Percentiles rank a stretch among this genome's conserved stretches.
These are phyloP conservation scores for Echinops telfairi DNA, from an alignment of 2,113 vertebrate genomes.

Conservation along the genomic window DNA sequence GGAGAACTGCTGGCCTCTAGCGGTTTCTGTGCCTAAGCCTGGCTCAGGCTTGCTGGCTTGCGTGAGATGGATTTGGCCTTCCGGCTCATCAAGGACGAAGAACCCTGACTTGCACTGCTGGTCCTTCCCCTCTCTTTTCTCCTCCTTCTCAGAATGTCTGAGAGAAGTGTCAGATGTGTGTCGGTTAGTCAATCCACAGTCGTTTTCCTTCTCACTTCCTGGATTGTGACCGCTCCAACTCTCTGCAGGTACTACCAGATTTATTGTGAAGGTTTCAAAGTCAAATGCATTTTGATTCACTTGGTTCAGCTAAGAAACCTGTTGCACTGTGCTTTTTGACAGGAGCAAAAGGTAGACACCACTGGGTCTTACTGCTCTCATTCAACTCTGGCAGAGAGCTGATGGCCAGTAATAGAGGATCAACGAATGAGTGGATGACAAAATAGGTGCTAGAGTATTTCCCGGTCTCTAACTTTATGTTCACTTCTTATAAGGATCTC, in stretches of 20 bases:
- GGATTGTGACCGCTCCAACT: constrained; percentile 3
- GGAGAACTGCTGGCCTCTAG: neutral
- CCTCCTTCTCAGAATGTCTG: neutral
- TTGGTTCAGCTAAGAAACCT: constrained; percentile 57
- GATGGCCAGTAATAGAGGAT: neutral
- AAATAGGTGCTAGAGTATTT: neutral
- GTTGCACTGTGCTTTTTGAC: neutral
- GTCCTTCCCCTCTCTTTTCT: neutral
- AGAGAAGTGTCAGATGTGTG: constrained; percentile 1
- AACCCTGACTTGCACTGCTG: constrained; percentile 26
- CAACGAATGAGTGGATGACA: neutral
- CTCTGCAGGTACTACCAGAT: neutral
- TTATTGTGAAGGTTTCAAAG: constrained; percentile 64
- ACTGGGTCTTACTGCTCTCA: neutral
- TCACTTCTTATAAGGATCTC: neutral
- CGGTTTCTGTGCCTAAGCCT: neutral
- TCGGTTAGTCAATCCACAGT: constrained; percentile 23
- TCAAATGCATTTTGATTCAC: constrained; percentile 57
- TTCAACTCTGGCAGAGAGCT: neutral
- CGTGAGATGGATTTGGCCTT: constrained; percentile 12
- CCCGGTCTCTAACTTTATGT: neutral
- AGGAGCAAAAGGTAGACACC: neutral
- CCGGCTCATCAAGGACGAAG: neutral
- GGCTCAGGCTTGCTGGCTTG: neutral
- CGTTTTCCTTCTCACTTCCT: constrained; percentile 24